Conservation (phyloP, 1,140 invertebrate species). For the Arctopsyche grandis region DNA sequence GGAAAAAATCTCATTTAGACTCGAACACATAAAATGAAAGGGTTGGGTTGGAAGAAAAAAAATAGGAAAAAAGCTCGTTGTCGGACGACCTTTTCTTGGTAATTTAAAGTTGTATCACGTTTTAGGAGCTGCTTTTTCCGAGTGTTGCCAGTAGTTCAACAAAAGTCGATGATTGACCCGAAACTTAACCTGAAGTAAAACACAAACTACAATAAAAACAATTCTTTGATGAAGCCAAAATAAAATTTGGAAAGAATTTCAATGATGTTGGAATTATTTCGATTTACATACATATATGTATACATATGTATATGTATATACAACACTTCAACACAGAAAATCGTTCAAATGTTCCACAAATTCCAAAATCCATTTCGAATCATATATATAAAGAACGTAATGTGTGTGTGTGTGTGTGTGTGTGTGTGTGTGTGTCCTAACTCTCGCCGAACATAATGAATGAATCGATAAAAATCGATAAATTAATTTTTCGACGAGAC, state of each 20-base stretch:
- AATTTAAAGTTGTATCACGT: slow-evolving; percentile 44
- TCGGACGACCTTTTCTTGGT: slow-evolving; percentile 6
- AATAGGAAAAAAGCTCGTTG: slow-evolving; percentile 15
- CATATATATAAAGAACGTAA: too few relatives aligned
- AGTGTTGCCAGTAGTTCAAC: slow-evolving; percentile 34
- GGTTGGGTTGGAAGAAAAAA: neutral
- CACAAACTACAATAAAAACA: neutral
- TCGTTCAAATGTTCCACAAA: too few relatives aligned
- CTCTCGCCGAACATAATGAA: too few relatives aligned
- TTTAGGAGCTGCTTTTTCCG: slow-evolving; percentile 27
- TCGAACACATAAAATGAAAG: neutral
- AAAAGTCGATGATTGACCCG: slow-evolving; percentile 47
- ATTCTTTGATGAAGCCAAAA: neutral
- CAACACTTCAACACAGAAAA: too few relatives aligned
- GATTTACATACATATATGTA: too few relatives aligned
- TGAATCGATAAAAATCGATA: too few relatives aligned
- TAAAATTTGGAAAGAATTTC: too few relatives aligned
- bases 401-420: too few relatives aligned
- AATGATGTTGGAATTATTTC: neutral
- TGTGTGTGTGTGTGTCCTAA: too few relatives aligned
- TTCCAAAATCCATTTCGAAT: too few relatives aligned
- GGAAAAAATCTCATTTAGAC: neutral
- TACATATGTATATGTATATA: too few relatives aligned
- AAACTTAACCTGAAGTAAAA: slow-evolving; percentile 1
- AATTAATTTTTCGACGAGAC: too few relatives aligned